A percentile compares a stretch with the other conserved stretches of the same genome.
phyloP scores from a whole-genome alignment of 2,797 vertebrate genomes.

The Sebastes reedi region DNA sequence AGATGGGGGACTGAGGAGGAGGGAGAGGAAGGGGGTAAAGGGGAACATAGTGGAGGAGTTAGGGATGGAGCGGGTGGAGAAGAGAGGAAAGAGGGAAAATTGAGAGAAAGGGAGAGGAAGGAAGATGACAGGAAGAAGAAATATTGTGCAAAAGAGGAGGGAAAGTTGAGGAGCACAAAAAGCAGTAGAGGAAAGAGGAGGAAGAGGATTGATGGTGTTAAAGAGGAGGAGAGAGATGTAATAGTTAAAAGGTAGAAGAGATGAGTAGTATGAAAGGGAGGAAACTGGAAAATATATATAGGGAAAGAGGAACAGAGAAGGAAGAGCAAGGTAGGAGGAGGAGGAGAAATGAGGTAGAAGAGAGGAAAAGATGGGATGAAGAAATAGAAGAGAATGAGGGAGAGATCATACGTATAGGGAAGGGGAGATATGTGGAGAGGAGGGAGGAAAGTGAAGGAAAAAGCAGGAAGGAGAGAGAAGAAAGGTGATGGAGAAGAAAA shows the following conservation, averaged over 20 bases:
- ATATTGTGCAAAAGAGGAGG: neutral
- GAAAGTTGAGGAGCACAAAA: neutral
- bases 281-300: neutral
- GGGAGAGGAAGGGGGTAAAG: neutral
- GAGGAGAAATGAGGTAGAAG: neutral
- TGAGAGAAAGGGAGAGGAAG: neutral
- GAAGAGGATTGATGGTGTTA: neutral
- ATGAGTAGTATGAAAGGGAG: neutral
- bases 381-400: neutral
- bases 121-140: neutral
- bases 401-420: no score
- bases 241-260: neutral
- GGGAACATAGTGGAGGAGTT: neutral
- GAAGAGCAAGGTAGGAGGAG: neutral
- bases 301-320: neutral
- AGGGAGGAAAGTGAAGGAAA: neutral
- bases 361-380: neutral
- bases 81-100: neutral
- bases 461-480: neutral
- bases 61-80: neutral
- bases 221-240: neutral
- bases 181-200: neutral
- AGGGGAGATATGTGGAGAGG: neutral
- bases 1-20: neutral
- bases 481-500: neutral